A percentile compares a stretch with the other conserved stretches of the same genome.
These are phyloP conservation scores for Melitaea athalia DNA, from an alignment of 2,888 invertebrate species.

Conservation along the genomic window DNA sequence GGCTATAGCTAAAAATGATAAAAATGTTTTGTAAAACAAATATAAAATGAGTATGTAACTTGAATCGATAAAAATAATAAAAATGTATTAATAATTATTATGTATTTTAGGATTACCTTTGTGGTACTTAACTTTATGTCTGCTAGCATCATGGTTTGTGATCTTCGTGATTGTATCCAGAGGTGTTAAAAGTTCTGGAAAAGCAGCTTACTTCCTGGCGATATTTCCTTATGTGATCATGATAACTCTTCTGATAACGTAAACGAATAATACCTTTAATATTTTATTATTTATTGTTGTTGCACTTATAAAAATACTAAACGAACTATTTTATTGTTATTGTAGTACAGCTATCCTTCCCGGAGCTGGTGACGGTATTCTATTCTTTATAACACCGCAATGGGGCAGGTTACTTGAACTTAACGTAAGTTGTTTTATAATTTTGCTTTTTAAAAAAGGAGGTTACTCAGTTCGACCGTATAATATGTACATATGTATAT, in stretches of 20 bases:
- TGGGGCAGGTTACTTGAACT: constrained; percentile 88
- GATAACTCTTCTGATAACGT: constrained; percentile 86
- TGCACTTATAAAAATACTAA: too few relatives aligned
- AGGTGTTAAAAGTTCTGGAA: constrained; percentile 90
- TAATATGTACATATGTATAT: too few relatives aligned
- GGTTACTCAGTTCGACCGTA: too few relatives aligned
- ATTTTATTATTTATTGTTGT: background rate
- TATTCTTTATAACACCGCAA: constrained; percentile 90
- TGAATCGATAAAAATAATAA: too few relatives aligned
- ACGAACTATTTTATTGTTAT: constrained; percentile 36
- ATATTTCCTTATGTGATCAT: constrained; percentile 91
- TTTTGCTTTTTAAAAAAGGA: too few relatives aligned
- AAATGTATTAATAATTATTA: background rate
- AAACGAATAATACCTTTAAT: constrained; percentile 15
- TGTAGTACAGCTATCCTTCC: constrained; percentile 84
- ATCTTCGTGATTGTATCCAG: constrained; percentile 87
- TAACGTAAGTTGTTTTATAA: constrained; percentile 68
- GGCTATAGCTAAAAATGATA: too few relatives aligned
- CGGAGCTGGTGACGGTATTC: constrained; percentile 88
- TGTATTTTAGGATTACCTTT: constrained; percentile 77
- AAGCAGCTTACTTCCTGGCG: constrained; percentile 93
- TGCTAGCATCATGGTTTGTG: constrained; percentile 86
- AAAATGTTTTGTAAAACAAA: too few relatives aligned
- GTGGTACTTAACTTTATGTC: constrained; percentile 86
- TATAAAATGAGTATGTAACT: too few relatives aligned